A percentile compares a stretch with the other conserved stretches of the same genome.
Conservation (phyloP, 2,797 vertebrate species). For the Stomatorhinus walkeri region DNA sequence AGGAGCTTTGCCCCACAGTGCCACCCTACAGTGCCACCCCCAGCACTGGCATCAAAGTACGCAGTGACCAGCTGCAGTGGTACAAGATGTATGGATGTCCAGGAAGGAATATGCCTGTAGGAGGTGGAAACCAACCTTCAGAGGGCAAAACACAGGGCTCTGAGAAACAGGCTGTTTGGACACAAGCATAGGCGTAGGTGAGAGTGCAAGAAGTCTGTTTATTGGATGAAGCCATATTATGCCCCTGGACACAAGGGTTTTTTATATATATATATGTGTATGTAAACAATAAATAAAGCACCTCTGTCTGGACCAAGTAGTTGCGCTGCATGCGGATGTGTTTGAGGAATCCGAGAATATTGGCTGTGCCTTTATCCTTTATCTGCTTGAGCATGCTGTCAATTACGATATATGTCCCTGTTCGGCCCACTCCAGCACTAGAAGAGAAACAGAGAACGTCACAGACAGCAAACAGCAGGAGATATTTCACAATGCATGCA, state of each 20-base stretch:
- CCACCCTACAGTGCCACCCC: not conserved
- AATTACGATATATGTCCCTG: slow-evolving; percentile 98
- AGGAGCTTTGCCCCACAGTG: not conserved
- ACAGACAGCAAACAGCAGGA: not conserved
- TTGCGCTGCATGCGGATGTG: slow-evolving; percentile 98
- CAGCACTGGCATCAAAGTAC: not conserved
- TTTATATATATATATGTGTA: not conserved
- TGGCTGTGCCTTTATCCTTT: slow-evolving; percentile 97
- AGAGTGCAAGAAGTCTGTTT: not conserved
- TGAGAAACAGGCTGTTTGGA: not conserved
- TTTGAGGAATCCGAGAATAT: slow-evolving; percentile 94
- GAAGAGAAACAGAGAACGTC: slow-evolving; percentile 33
- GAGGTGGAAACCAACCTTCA: not conserved
- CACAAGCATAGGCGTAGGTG: not conserved
- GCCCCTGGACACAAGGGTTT: not conserved
- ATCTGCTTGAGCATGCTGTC: slow-evolving; percentile 99
- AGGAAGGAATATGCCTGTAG: not conserved
- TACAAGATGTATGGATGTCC: not conserved
- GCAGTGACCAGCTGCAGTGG: not conserved
- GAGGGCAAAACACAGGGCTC: not conserved
- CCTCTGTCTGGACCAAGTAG: slow-evolving; percentile 99
- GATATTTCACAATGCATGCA: not conserved
- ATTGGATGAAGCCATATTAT: not conserved
- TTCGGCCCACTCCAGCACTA: slow-evolving; percentile 94
- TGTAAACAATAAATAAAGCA: slow-evolving; percentile 42